Evolutionary conservation across 2,888 invertebrate species (phyloP).

Genomic region (Troides aeacus): DNA sequence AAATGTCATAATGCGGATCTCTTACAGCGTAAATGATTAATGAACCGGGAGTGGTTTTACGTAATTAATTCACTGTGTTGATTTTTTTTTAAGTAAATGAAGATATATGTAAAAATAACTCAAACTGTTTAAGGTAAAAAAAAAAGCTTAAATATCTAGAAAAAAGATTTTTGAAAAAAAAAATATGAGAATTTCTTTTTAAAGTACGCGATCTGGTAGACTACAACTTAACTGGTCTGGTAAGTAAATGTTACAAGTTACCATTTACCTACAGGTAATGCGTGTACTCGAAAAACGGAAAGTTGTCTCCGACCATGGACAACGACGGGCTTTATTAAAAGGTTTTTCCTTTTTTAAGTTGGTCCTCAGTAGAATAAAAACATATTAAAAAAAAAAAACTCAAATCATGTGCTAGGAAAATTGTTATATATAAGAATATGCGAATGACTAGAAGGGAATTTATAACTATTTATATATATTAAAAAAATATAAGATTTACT

Average conservation of each 20-base stretch:
- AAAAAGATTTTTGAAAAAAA: too few relatives aligned
- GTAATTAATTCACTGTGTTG: background rate
- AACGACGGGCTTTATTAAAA: background rate
- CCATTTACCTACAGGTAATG: slow-evolving; percentile 1
- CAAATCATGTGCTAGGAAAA: too few relatives aligned
- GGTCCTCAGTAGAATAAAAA: background rate
- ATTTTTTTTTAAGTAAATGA: too few relatives aligned
- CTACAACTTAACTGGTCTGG: background rate
- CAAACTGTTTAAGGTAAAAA: too few relatives aligned
- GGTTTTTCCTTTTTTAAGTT: background rate
- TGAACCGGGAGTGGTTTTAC: background rate
- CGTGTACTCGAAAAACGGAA: background rate
- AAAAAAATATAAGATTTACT: too few relatives aligned
- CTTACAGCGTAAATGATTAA: background rate
- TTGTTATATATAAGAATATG: too few relatives aligned
- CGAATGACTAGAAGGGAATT: too few relatives aligned
- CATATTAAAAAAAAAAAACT: too few relatives aligned
- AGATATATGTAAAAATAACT: too few relatives aligned
- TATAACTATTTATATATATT: too few relatives aligned
- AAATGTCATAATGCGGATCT: slow-evolving; percentile 20
- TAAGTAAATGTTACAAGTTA: slow-evolving; percentile 3
- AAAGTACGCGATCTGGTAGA: background rate
- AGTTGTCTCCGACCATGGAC: background rate
- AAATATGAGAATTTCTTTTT: background rate
- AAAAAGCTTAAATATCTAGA: too few relatives aligned